A percentile compares a stretch with the other conserved stretches of the same genome.
phyloP scores from a whole-genome alignment of 2,113 vertebrate genomes.

The Tor tambroides region DNA sequence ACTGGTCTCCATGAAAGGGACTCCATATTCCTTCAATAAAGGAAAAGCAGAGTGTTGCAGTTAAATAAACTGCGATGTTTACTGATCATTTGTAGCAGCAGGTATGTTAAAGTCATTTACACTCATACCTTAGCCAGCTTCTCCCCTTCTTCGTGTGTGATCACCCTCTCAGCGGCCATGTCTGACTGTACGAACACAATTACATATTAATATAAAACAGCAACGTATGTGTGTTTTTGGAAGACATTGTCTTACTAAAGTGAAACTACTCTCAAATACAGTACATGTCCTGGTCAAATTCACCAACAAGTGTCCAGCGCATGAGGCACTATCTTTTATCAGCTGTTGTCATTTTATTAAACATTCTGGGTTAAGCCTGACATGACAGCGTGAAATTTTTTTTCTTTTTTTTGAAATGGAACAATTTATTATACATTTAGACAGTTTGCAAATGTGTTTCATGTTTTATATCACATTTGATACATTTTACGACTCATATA shows the following conservation, averaged over 20 bases:
- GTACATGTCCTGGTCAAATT: background rate
- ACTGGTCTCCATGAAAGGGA: slow-evolving; percentile 98
- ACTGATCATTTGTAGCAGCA: background rate
- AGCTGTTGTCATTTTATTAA: background rate
- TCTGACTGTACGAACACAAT: slow-evolving; percentile 82
- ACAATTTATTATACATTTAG: no score
- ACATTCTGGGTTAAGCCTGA: background rate
- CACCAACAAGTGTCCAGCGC: background rate
- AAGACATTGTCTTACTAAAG: background rate
- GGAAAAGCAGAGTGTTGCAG: background rate
- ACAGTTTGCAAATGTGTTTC: no score
- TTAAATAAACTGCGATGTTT: slow-evolving; percentile 1
- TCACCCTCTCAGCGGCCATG: slow-evolving; percentile 84
- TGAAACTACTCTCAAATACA: background rate
- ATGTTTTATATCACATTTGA: no score
- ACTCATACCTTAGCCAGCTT: slow-evolving; percentile 89
- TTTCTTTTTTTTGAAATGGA: no score
- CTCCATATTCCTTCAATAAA: slow-evolving; percentile 87
- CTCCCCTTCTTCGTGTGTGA: slow-evolving; percentile 90
- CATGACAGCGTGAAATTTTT: no score
- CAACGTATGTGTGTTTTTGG: background rate
- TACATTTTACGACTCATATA: no score
- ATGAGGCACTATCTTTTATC: background rate
- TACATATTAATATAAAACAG: background rate
- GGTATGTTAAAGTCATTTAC: background rate